Base-by-base conservation (phyloP, 1,140 invertebrate species). In the Streblospio benedicti region DNA sequence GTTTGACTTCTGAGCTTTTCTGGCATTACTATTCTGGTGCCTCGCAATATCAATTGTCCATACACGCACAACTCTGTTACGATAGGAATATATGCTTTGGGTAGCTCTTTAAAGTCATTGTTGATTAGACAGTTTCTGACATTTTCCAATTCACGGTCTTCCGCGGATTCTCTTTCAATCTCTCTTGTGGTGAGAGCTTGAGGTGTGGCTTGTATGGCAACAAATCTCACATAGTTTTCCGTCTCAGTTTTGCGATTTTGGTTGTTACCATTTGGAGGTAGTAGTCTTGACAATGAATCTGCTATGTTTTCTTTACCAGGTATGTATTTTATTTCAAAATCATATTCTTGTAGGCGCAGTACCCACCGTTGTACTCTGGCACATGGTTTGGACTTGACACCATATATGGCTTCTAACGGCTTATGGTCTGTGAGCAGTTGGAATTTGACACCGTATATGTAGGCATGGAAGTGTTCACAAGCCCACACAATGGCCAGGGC, bases 381-480 rank as follows among this genome's bases (percentile, higher is more conserved):
- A 59, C 55, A 60, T 27, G 56, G 52, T 45, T 66, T 66, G 12
- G 63, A 68, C n/a, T 25, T 20, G 49, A 28, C 20, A 20, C 23
- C 27, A 16, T 51, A 51, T 0, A 51, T 51, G 6, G 27, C 49
- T 28, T 51, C 49, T 5, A 51, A 28, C 31, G 32, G 12, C 33
- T 61, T 38, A 31, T 73, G 77, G 51, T 80, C 76, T 6, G 73
- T 80, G 53, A 59, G 67, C 44, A 73, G 47, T 35, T 57, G 66
- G 49, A 75, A 80, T 16, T 70, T 54, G 14, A 59, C 67, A 20
- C 78, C 79, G 49, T 76, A 71, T 18, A 74, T 62, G 30, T 68
- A 83, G n/a, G 67, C 60, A 44, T 73, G 61, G 61, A 80, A 81
- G 35, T 75, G 72, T 59, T 77, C 65, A 33, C 77, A 65, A 6